phyloP scores from a whole-genome alignment of 2,797 vertebrate genomes.

The Aselliscus stoliczkanus region DNA sequence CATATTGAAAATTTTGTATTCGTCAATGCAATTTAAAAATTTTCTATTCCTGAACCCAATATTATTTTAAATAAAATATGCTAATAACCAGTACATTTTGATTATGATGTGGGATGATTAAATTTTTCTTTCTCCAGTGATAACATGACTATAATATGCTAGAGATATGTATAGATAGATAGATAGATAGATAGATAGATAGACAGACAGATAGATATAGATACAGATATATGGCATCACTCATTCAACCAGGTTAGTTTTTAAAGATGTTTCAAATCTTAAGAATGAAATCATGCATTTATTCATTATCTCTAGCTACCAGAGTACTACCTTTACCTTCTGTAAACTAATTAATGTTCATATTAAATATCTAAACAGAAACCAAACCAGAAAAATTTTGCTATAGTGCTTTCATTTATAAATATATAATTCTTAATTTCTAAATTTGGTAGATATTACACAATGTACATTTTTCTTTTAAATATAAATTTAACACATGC shows the following conservation, averaged over 20 bases:
- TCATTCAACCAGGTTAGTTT: neutral
- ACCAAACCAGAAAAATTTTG: constrained; percentile 1
- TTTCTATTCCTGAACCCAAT: constrained; percentile 1
- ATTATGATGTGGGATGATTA: neutral
- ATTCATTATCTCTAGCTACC: neutral
- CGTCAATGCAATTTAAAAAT: neutral
- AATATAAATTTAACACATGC: neutral
- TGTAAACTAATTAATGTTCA: neutral
- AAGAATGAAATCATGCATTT: neutral
- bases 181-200: too few relatives aligned
- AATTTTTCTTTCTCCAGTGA: neutral
- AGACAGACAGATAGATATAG: too few relatives aligned
- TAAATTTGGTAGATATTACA: neutral
- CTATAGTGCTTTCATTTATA: constrained; percentile 34
- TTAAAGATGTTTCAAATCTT: constrained; percentile 36
- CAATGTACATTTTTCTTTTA: neutral
- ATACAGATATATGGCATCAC: neutral
- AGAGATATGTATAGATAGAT: neutral
- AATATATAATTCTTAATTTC: constrained; percentile 28
- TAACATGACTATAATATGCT: neutral
- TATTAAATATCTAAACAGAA: constrained; percentile 21
- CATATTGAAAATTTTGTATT: neutral
- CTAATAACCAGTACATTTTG: neutral
- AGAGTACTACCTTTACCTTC: neutral
- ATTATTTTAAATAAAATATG: constrained; percentile 42